Evolutionary conservation across 35 echinoderm and acorn worm species (phyloP), one percentile per base, ranked within the genome.

Genomic region (Patiria miniata): DNA sequence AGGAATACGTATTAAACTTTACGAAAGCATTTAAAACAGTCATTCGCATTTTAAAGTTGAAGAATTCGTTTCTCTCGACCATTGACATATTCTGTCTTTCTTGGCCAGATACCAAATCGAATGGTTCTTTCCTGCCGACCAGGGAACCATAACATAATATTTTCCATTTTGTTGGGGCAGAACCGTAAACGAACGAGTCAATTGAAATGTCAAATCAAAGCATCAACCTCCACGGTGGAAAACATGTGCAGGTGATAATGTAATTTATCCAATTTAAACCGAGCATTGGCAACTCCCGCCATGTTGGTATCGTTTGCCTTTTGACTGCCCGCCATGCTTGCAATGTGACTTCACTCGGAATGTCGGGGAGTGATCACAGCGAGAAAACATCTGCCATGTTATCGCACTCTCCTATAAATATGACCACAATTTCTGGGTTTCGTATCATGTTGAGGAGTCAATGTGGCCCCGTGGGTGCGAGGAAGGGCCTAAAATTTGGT

Each of bases 171-270:
- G 21, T 23, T 34, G 14, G 23, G 65, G 19, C 3, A 23, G 23
- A 32, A 73, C 65, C 19, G 34, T 14, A 73, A 30, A 30, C 26
- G 65, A 26, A 73, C 26, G 1, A 9, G 65, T 30, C 21, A 73
- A 73, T 30, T 73, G 65, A 73, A 73, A 32, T 73, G 65, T 73
- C 65, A 34, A 34, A 73, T 73, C 42, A 30, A 73, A 36, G 0
- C 2, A 26, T 0, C 21, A 30, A 36, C 65, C 22, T 32, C 6
- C 18, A 26, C 6, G 3, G 3, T 23, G 19, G 14, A 23, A 34
- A 73, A 34, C 26, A 73, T 73, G 65, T 36, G 29, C 26, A 73
- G 65, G 65, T 73, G 65, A 73, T 73, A 73, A 73, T 73, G 65
- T 6, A 73, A 73, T 73, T 73, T 73, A 34, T 73, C 65, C 19